Evolutionary conservation across 2,797 vertebrate genomes (phyloP).

Genomic region (Rhinogobio ventralis): DNA sequence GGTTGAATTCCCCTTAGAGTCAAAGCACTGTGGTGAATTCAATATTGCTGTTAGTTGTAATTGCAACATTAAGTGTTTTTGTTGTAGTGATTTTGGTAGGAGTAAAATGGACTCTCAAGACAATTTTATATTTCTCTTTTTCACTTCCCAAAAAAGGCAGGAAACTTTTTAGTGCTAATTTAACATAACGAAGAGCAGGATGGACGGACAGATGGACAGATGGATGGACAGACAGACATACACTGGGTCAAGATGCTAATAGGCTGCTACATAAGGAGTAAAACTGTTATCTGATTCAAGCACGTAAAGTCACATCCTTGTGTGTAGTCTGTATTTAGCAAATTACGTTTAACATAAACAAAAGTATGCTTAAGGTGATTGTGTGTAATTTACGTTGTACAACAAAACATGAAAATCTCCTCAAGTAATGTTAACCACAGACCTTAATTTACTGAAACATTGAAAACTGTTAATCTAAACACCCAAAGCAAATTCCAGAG

Average conservation of each 20-base stretch:
- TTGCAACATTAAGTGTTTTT: slow-evolving; percentile 2
- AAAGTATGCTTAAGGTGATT: neutral
- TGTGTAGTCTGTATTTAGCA: neutral
- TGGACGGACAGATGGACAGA: too few species aligned
- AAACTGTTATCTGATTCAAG: too few species aligned
- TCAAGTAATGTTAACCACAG: neutral
- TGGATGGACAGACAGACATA: too few species aligned
- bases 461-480: neutral
- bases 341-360: neutral
- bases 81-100: neutral
- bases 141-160: neutral
- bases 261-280: too few species aligned
- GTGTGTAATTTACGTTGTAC: neutral
- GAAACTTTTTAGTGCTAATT: neutral
- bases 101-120: neutral
- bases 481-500: neutral
- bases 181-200: neutral
- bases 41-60: neutral
- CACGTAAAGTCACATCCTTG: neutral
- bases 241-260: too few species aligned
- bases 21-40: neutral
- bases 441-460: neutral
- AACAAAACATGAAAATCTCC: neutral
- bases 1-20: neutral
- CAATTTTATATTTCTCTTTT: neutral